These are phyloP conservation scores for Geotrypetes seraphini DNA, from an alignment of 2,797 vertebrate genomes.

Conservation along the genomic window DNA sequence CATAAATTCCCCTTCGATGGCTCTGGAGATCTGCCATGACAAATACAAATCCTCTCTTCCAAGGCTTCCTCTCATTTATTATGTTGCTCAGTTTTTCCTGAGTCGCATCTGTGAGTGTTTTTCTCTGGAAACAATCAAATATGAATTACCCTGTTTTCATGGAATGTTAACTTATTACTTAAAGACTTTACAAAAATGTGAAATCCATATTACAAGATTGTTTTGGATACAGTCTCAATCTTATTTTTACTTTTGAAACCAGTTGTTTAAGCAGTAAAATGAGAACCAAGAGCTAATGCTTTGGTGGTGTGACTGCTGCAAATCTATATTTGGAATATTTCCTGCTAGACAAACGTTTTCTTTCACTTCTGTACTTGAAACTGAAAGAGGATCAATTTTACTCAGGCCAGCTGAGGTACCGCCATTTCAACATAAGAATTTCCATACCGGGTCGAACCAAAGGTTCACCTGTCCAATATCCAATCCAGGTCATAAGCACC, in stretches of 20 bases:
- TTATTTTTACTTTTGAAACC: too few relatives aligned
- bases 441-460: too few relatives aligned
- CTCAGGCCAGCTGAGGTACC: too few relatives aligned
- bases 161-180: constrained; percentile 24
- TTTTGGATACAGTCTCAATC: too few relatives aligned
- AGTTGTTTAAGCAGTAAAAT: background rate
- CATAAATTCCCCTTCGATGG: constrained; percentile 18
- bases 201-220: constrained; percentile 10
- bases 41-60: constrained; percentile 26
- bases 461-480: too few relatives aligned
- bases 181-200: constrained; percentile 18
- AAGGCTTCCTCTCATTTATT: constrained; percentile 31
- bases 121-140: constrained; percentile 43
- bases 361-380: too few relatives aligned
- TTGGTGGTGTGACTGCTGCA: background rate
- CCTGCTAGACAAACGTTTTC: background rate
- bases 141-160: constrained; percentile 29
- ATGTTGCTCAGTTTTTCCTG: constrained; percentile 19
- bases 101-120: constrained; percentile 22
- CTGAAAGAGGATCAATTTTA: too few relatives aligned
- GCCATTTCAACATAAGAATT: too few relatives aligned
- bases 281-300: background rate
- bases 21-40: constrained; percentile 23
- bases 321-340: too few relatives aligned
- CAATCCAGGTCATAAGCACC: too few relatives aligned